phyloP scores from a whole-genome alignment of 2,888 invertebrate species.

The Pristionchus entomophagus region DNA sequence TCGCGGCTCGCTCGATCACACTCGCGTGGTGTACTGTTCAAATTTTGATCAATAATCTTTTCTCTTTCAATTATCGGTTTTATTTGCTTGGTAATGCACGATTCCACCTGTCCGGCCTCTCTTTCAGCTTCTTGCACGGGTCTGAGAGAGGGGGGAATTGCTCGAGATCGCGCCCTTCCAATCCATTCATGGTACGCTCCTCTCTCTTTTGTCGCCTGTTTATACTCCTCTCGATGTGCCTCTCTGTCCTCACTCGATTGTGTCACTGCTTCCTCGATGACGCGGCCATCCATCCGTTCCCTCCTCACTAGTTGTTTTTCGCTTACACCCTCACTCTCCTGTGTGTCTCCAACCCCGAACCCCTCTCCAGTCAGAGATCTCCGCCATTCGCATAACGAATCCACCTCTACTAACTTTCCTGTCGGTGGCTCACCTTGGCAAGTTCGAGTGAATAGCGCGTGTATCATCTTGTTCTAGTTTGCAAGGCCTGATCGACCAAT shows the following conservation, averaged over 20 bases:
- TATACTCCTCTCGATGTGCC: background rate
- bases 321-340: background rate
- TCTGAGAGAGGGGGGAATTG: slow-evolving; percentile 17
- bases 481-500: background rate
- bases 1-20: no score
- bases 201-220: background rate
- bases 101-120: background rate
- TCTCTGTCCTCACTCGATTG: background rate
- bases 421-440: background rate
- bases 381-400: background rate
- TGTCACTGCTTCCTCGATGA: background rate
- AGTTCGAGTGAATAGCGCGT: no score
- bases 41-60: no score
- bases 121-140: slow-evolving; percentile 34
- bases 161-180: background rate
- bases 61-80: background rate
- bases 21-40: no score
- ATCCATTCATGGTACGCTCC: slow-evolving; percentile 8
- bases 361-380: slow-evolving; percentile 2
- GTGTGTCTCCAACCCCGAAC: background rate
- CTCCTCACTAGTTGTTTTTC: slow-evolving; percentile 18
- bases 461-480: no score
- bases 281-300: background rate
- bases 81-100: background rate
- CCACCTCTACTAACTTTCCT: background rate